These are phyloP conservation scores for Patiria miniata DNA, from an alignment of 35 echinoderm and acorn worm species.

Conservation along the genomic window DNA sequence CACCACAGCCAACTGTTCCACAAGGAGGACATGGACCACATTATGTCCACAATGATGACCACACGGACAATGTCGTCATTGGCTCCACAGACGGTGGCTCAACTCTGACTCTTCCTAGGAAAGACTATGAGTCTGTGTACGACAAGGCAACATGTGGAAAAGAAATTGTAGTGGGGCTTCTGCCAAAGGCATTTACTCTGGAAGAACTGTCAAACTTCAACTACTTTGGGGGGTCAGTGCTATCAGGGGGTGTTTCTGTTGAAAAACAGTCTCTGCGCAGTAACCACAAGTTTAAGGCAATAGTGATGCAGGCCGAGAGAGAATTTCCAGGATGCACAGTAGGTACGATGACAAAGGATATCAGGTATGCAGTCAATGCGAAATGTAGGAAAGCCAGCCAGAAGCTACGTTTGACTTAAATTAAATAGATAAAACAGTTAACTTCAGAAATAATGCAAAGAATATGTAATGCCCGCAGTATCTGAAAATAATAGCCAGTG, in stretches of 20 bases:
- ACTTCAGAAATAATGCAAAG: too few species aligned
- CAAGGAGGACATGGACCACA: background rate
- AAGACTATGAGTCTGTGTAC: background rate
- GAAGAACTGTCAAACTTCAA: background rate
- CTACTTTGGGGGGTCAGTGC: background rate
- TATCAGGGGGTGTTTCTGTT: background rate
- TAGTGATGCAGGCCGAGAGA: background rate
- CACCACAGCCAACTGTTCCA: background rate
- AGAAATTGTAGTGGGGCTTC: background rate
- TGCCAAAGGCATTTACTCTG: background rate
- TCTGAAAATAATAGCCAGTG: too few species aligned
- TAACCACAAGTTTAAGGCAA: background rate
- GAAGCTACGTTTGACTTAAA: background rate
- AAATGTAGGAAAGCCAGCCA: background rate
- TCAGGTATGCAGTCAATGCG: background rate
- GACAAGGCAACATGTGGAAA: background rate
- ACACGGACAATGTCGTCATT: background rate
- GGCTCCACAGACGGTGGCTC: background rate
- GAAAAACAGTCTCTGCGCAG: background rate
- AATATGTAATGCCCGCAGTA: too few species aligned
- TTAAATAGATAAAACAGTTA: too few species aligned
- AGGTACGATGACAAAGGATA: background rate
- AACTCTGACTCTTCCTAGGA: background rate
- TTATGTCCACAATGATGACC: background rate
- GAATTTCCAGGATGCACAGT: background rate